Conservation (phyloP, 1,140 invertebrate species). For the Saxidomus purpurata region DNA sequence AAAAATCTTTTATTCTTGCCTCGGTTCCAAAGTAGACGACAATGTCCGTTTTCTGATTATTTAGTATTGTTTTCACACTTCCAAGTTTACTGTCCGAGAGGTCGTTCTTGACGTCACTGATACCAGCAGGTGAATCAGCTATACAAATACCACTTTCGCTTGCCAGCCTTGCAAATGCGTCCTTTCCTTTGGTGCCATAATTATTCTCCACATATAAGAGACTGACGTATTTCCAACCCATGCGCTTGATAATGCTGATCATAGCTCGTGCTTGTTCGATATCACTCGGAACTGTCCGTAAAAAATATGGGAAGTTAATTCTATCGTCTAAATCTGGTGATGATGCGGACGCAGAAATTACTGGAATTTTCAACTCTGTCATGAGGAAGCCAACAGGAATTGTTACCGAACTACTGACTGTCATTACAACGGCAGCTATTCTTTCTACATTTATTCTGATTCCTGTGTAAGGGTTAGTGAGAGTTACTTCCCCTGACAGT, state of each 20-base stretch:
- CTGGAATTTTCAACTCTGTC: constrained; percentile 88
- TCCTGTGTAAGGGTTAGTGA: constrained; percentile 49
- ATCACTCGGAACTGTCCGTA: constrained; percentile 83
- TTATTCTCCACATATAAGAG: constrained; percentile 81
- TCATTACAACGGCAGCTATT: constrained; percentile 78
- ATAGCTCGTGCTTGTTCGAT: constrained; percentile 90
- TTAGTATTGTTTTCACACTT: constrained; percentile 45
- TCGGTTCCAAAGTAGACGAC: constrained; percentile 92
- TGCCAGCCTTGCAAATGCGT: constrained; percentile 73
- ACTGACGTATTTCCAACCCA: constrained; percentile 81
- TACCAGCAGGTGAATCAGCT: constrained; percentile 84
- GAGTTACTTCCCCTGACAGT: constrained; percentile 69
- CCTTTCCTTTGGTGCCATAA: constrained; percentile 88
- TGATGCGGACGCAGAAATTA: constrained; percentile 84
- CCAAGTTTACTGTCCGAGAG: constrained; percentile 61
- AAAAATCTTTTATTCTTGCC: constrained; percentile 89
- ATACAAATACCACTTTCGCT: constrained; percentile 88
- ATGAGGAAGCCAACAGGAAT: constrained; percentile 74
- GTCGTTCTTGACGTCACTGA: constrained; percentile 86
- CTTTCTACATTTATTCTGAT: constrained; percentile 56
- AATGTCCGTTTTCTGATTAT: constrained; percentile 84
- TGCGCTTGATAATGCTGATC: constrained; percentile 89
- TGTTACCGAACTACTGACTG: constrained; percentile 78
- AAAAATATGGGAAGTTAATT: constrained; percentile 81
- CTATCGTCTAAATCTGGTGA: constrained; percentile 81